phyloP scores from a whole-genome alignment of 53 echinoderm and acorn worm genomes.

The Antedon mediterranea region DNA sequence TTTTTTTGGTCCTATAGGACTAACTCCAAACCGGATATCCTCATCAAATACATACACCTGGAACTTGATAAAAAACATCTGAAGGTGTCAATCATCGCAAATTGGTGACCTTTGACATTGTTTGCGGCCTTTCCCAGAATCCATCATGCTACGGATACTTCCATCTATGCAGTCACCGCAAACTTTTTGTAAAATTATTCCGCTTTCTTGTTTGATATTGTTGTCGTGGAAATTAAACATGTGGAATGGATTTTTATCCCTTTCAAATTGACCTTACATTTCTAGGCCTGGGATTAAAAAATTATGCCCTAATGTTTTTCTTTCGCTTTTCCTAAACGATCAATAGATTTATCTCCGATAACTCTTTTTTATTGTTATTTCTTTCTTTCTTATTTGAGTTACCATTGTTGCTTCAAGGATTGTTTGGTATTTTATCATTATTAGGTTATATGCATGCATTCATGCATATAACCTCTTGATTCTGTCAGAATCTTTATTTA shows the following conservation, averaged over 20 bases:
- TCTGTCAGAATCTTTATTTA: too few species aligned
- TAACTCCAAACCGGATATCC: neutral
- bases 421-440: too few species aligned
- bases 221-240: neutral
- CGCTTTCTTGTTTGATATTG: neutral
- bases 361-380: neutral
- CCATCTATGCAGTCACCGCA: too few species aligned
- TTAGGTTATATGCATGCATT: too few species aligned
- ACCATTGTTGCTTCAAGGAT: too few species aligned
- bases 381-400: neutral
- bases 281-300: neutral
- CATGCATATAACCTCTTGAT: too few species aligned
- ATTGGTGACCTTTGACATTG: neutral
- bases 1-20: neutral
- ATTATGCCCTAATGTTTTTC: neutral
- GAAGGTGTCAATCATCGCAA: neutral
- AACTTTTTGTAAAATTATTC: neutral
- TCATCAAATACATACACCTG: neutral
- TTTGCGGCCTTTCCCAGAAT: neutral
- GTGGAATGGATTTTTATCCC: neutral
- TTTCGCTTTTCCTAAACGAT: neutral
- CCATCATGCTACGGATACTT: neutral
- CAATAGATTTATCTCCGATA: neutral
- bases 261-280: neutral
- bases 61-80: neutral